phyloP scores from a whole-genome alignment of 2,888 invertebrate species.

The Lasioglossum vierecki region DNA sequence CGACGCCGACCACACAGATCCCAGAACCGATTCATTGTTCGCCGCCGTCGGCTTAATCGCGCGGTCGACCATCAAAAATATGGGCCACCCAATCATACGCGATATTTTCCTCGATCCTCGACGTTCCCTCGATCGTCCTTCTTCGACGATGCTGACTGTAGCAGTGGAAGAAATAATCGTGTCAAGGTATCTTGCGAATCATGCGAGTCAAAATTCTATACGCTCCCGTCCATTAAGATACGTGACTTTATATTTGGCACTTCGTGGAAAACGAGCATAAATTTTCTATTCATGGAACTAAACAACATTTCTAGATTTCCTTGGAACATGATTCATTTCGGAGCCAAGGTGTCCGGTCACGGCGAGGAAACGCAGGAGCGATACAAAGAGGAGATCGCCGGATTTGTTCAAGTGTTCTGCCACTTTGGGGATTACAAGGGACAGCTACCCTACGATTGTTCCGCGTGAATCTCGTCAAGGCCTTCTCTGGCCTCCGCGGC shows the following conservation, averaged over 20 bases:
- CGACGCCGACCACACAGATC: constrained; percentile 65
- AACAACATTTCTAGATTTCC: not conserved
- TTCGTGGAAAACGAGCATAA: not conserved
- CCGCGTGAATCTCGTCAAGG: constrained; percentile 13
- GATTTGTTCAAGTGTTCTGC: constrained; percentile 15
- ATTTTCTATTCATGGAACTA: too few relatives aligned
- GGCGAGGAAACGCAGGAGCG: not conserved
- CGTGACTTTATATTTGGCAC: too few relatives aligned
- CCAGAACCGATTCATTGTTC: constrained; percentile 60
- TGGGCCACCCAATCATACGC: constrained; percentile 57
- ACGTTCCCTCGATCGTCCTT: not conserved
- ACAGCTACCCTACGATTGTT: not conserved
- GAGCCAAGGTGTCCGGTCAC: not conserved
- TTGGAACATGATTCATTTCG: not conserved
- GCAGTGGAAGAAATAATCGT: not conserved
- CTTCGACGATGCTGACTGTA: not conserved
- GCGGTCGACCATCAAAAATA: constrained; percentile 65
- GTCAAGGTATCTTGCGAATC: not conserved
- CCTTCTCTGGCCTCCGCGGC: constrained; percentile 3
- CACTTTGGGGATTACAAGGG: constrained; percentile 29
- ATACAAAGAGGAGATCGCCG: not conserved
- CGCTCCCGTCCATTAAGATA: not conserved
- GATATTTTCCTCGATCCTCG: not conserved
- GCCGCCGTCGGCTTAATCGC: constrained; percentile 59
- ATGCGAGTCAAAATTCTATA: not conserved